Base-by-base conservation (phyloP, 2,113 vertebrate species). In the Thymallus thymallus region DNA sequence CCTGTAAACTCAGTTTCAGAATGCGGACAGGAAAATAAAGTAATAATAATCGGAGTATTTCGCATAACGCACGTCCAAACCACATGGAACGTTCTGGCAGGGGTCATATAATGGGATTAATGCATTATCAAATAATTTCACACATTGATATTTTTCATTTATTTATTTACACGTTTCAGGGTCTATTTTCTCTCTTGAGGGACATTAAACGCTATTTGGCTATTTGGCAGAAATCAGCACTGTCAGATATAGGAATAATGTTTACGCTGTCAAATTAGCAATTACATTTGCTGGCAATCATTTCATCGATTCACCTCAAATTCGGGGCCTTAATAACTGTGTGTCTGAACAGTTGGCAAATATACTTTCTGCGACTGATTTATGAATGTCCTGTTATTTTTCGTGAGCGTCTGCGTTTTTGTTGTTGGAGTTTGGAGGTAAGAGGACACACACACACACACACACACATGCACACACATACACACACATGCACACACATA, bases 371-470 rank as follows among this genome's bases (percentile, higher is more conserved):
- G 71, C 65, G 24, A 14, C 60, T 56, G 80, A 79, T 41, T 10
- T 41, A 90, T 89, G 75, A 88, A 89, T 3, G 35, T 86, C 74
- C 82, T 22, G 68, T 5, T 67, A n/a, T 67, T 81, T 84, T 69
- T 81, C 66, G 35, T 51, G 45, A 80, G 82, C 82, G 87, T 89
- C 85, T 86, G 81, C 77, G 83, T 85, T 85, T 84, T 73, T 67
- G 72, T 76, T 4, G 35, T 12, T 10, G 35, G 77, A 55, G 78
- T 81, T 77, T 83, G 77, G 85, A 79, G 75, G 62, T 76, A 20
- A 35, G 18, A 32, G 29, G 30, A 66, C 4, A 32, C 13, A 66
- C 13, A 66, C 2, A 41, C 14, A 66, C 29, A 66, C 35, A 41
- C 9, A 41, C 0, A 41, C 0, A 2, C 35, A 10, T 9, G 9